Base-by-base conservation (phyloP, 1,140 invertebrate species). In the Calliphora vicina region DNA sequence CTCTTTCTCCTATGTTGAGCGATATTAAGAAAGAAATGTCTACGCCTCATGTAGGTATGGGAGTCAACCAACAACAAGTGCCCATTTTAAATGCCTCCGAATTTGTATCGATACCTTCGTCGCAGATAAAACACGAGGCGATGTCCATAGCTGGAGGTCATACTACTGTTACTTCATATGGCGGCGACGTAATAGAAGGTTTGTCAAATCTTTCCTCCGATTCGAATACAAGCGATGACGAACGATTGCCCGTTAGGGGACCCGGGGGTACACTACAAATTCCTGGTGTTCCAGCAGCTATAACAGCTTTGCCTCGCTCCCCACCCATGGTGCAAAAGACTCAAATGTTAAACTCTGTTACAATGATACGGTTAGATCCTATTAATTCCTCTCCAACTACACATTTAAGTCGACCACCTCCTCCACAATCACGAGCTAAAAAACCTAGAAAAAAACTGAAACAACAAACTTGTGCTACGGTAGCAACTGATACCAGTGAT, bases 261-360 rank as follows among this genome's bases (percentile, higher is more conserved):
- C 87, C 85, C 0, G 87, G 86, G 2, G 86, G 87, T 50, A 90
- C 85, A 0, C 42, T 88, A 15, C 88, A 88, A 80, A 83, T 90
- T 17, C 88, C 86, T 4, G 87, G 88, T 9, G 87, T 88, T n/a
- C 88, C 88, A 0, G 88, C 88, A 1, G 86, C 85, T 3, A 90
- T 89, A 1, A 90, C 88, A 4, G 86, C 84, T 9, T 85, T 89
- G 25, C 85, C 85, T 12, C 73, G 61, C n/a, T 81, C 82, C 4
- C 71, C 80, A 8, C 76, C 82, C 26, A 42, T 83, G 42, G n/a
- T 23, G 23, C 67, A 73, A 71, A 29, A 82, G 23, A 74, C 81
- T 20, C 76, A 61, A 29, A n/a, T 84, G 43, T 73, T 35, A 1
- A 85, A 84, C 27, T 74, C 82, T 12, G 74, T 83, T 29, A 81